Percentiles rank a stretch among this genome's conserved stretches.
These are phyloP conservation scores for Danaus chrysippus DNA, from an alignment of 2,888 invertebrate genomes.

Conservation along the genomic window DNA sequence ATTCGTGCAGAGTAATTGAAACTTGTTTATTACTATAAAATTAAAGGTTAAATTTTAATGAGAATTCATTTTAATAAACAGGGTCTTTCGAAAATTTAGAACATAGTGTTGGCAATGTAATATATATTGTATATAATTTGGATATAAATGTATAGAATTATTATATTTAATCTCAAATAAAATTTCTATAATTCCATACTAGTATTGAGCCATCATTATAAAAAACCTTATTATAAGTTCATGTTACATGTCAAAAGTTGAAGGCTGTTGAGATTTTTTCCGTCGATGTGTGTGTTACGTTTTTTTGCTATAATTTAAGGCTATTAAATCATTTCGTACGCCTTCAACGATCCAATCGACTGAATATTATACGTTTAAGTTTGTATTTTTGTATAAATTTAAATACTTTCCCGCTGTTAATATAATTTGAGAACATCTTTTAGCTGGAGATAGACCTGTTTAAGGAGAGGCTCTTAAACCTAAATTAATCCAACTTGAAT, in stretches of 20 bases:
- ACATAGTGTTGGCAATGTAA: background rate
- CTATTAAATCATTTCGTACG: background rate
- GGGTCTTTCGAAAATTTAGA: background rate
- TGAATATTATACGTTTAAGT: no score
- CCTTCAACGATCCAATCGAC: background rate
- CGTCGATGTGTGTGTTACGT: background rate
- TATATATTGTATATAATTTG: no score
- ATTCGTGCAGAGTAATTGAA: background rate
- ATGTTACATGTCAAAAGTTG: slow-evolving; percentile 16
- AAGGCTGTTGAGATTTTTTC: slow-evolving; percentile 10
- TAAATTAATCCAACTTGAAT: slow-evolving; percentile 1
- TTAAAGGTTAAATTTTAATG: background rate
- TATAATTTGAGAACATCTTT: no score
- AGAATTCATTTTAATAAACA: background rate
- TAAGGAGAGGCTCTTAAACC: background rate
- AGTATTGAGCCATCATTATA: no score
- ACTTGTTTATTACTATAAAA: background rate
- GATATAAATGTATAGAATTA: no score
- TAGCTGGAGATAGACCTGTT: background rate
- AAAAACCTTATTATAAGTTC: background rate
- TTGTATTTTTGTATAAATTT: no score
- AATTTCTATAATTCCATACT: no score
- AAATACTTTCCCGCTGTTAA: no score
- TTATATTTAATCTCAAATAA: no score
- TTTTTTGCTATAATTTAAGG: slow-evolving; percentile 11